Evolutionary conservation across 2,888 invertebrate genomes (phyloP).

Genomic region (Anagyrus pseudococci): DNA sequence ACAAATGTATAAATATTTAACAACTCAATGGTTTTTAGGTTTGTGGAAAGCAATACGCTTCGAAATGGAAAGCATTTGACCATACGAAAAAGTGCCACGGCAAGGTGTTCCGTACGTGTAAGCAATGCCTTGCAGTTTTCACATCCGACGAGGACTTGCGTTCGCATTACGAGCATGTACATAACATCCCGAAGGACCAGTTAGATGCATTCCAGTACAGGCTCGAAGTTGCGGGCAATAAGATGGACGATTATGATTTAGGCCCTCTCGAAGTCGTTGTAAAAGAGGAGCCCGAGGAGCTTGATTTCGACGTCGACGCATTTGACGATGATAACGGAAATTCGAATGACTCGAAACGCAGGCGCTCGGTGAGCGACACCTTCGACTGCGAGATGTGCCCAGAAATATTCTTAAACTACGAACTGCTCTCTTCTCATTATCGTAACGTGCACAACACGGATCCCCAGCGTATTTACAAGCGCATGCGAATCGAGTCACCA

Average conservation of each 20-base stretch:
- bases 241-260: slow-evolving; percentile 45
- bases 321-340: slow-evolving; percentile 43
- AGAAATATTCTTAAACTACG: slow-evolving; percentile 55
- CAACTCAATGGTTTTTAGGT: slow-evolving; percentile 47
- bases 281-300: slow-evolving; percentile 57
- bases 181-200: slow-evolving; percentile 59
- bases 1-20: no score
- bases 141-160: slow-evolving; percentile 64
- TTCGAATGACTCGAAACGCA: slow-evolving; percentile 48
- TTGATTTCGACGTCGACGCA: slow-evolving; percentile 51
- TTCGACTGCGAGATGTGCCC: slow-evolving; percentile 58
- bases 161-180: slow-evolving; percentile 62
- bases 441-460: slow-evolving; percentile 57
- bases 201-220: slow-evolving; percentile 54
- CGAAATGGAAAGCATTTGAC: slow-evolving; percentile 68
- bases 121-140: slow-evolving; percentile 68
- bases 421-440: slow-evolving; percentile 55
- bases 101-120: slow-evolving; percentile 66
- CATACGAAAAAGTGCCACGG: slow-evolving; percentile 69
- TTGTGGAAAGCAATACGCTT: slow-evolving; percentile 68
- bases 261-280: slow-evolving; percentile 46
- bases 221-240: slow-evolving; percentile 45
- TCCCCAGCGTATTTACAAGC: slow-evolving; percentile 49
- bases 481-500: slow-evolving; percentile 32
- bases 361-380: slow-evolving; percentile 49